Evolutionary conservation across 2,113 vertebrate species (phyloP).

Genomic region (Mobula birostris): DNA sequence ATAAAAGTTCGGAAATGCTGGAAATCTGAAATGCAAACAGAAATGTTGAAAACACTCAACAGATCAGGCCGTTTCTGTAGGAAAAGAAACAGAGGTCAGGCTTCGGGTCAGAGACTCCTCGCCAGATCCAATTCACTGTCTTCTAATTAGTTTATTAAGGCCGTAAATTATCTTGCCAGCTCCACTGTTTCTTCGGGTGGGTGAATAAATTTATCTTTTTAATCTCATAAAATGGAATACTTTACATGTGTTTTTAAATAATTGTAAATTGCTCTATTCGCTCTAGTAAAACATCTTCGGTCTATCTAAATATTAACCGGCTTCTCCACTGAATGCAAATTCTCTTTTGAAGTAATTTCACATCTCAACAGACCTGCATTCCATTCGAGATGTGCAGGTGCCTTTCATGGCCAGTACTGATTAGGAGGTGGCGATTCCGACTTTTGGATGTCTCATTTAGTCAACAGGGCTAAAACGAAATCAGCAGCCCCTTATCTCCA

Average conservation of each 20-base stretch:
- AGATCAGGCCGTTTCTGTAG: too few relatives aligned
- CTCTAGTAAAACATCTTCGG: not conserved
- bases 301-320: not conserved
- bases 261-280: not conserved
- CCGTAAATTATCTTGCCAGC: not conserved
- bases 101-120: too few relatives aligned
- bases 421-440: not conserved
- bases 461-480: not conserved
- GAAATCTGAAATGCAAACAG: too few relatives aligned
- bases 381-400: not conserved
- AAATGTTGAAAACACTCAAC: too few relatives aligned
- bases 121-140: not conserved
- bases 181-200: not conserved
- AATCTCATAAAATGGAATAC: not conserved
- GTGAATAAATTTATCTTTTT: not conserved
- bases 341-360: not conserved
- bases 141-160: not conserved
- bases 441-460: not conserved
- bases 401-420: not conserved
- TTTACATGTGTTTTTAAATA: not conserved
- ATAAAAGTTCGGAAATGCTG: too few relatives aligned
- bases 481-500: not conserved
- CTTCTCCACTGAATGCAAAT: not conserved
- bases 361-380: not conserved
- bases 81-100: too few relatives aligned